Percentiles rank a stretch among this genome's conserved stretches.
Evolutionary conservation across 2,797 vertebrate species (phyloP).

Genomic region (Phylloscopus collybita): DNA sequence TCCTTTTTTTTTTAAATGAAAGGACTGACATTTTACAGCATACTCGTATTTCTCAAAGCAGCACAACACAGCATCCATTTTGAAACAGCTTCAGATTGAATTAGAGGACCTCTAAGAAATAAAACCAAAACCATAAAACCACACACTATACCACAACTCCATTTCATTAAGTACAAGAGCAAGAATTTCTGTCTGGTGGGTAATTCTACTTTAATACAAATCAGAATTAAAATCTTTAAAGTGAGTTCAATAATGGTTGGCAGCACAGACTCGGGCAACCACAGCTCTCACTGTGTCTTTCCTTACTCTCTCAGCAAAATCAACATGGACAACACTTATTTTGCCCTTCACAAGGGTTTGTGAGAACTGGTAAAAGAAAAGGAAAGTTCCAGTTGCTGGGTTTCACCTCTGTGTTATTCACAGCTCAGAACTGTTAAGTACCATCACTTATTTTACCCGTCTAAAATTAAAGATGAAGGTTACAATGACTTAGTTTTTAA

Average conservation of each 20-base stretch:
- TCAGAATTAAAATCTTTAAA: background rate
- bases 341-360: background rate
- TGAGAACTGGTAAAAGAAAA: background rate
- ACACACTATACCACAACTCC: background rate
- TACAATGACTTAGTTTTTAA: conserved; percentile 41
- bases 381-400: background rate
- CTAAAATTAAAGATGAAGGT: conserved; percentile 42
- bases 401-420: background rate
- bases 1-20: background rate
- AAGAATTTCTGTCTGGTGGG: background rate
- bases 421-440: background rate
- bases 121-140: background rate
- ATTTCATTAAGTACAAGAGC: background rate
- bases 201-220: background rate
- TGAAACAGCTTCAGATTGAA: conserved; percentile 14
- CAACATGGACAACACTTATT: background rate
- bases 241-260: background rate
- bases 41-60: background rate
- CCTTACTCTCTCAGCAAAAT: background rate
- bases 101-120: background rate
- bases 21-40: background rate
- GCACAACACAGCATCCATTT: background rate
- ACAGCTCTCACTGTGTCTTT: background rate
- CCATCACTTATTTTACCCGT: background rate
- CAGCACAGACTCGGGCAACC: background rate